phyloP scores from a whole-genome alignment of 35 echinoderm and acorn worm genomes.

The Strongylocentrotus purpuratus region DNA sequence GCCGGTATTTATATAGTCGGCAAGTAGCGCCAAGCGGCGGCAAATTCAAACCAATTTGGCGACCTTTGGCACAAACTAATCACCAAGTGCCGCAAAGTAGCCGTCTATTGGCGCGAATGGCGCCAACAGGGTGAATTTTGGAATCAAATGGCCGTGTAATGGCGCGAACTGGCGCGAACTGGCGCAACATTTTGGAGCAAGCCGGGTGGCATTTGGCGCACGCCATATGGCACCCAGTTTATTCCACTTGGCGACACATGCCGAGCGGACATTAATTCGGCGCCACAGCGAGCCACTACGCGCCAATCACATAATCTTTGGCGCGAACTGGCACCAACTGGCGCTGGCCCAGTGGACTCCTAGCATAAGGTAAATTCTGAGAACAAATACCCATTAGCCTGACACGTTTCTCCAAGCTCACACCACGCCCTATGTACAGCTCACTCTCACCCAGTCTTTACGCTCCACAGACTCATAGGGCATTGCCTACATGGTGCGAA shows the following conservation, averaged over 20 bases:
- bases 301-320: slow-evolving; percentile 53
- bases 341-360: slow-evolving; percentile 48
- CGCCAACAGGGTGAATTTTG: slow-evolving; percentile 44
- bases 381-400: no score
- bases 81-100: slow-evolving; percentile 52
- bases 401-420: no score
- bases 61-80: slow-evolving; percentile 56
- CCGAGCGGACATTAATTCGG: slow-evolving; percentile 48
- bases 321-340: slow-evolving; percentile 52
- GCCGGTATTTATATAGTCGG: not conserved
- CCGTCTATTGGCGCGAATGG: slow-evolving; percentile 30
- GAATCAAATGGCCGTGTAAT: slow-evolving; percentile 54
- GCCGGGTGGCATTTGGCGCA: slow-evolving; percentile 48
- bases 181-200: slow-evolving; percentile 46
- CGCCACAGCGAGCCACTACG: slow-evolving; percentile 54
- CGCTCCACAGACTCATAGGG: no score
- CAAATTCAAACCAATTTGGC: slow-evolving; percentile 53
- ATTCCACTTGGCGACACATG: slow-evolving; percentile 53
- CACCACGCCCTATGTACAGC: no score
- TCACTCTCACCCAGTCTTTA: no score
- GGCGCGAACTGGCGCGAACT: slow-evolving; percentile 50
- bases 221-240: slow-evolving; percentile 45
- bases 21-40: slow-evolving; percentile 49
- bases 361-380: not conserved
- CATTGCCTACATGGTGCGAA: no score